Evolutionary conservation across 2,113 vertebrate species (phyloP).

Genomic region (Pungitius pungitius): DNA sequence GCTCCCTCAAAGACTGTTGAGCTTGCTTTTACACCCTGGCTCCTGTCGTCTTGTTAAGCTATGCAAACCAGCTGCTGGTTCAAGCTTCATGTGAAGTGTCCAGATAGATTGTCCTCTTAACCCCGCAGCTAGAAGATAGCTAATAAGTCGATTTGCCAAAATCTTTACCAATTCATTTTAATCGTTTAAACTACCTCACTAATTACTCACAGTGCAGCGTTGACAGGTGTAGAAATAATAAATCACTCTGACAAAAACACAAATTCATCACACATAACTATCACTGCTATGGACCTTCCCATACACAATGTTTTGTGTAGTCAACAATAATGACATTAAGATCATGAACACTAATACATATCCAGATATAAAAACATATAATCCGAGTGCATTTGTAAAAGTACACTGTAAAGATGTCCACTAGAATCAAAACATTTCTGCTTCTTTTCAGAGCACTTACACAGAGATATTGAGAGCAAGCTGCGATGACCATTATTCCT

Average conservation of each 20-base stretch:
- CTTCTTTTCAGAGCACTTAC: conserved; percentile 43
- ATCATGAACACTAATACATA: background rate
- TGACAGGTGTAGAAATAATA: background rate
- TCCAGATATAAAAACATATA: background rate
- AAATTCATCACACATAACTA: background rate
- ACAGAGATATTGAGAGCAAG: conserved; percentile 14
- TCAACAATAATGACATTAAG: background rate
- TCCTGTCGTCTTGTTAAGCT: background rate
- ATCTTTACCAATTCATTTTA: background rate
- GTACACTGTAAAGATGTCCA: background rate
- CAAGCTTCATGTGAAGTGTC: background rate
- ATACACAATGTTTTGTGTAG: background rate
- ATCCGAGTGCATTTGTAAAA: background rate
- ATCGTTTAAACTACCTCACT: background rate
- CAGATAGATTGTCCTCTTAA: background rate
- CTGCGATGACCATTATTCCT: conserved; percentile 37
- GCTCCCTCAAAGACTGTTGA: background rate
- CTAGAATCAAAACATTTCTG: background rate
- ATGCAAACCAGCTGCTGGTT: background rate
- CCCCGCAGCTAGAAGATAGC: background rate
- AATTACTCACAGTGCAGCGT: background rate
- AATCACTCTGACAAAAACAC: background rate
- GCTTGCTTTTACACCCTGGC: background rate
- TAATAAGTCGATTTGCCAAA: background rate
- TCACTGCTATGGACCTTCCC: background rate